These are phyloP conservation scores for Eidolon dupreanum DNA, from an alignment of 2,797 vertebrate species.

Conservation along the genomic window DNA sequence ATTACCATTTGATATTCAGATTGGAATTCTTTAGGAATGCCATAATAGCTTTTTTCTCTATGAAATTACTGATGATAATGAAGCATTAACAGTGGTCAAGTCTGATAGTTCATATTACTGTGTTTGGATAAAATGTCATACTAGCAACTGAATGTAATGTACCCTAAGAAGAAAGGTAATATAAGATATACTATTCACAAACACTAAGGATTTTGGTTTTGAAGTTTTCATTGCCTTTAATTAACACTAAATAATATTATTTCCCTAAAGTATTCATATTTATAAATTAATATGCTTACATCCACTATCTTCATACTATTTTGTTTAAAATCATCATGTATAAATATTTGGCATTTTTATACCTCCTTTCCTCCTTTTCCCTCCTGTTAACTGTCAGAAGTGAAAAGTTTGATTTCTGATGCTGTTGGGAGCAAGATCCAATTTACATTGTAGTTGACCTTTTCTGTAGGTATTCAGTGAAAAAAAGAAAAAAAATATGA, in stretches of 20 bases:
- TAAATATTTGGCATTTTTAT: not conserved
- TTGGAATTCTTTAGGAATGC: not conserved
- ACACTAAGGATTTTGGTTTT: fast-evolving
- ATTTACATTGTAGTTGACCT: not conserved
- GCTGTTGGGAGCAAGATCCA: not conserved
- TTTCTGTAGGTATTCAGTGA: not conserved
- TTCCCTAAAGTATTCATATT: not conserved
- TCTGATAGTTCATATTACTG: not conserved
- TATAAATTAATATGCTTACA: not conserved
- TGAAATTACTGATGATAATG: not conserved
- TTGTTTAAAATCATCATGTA: not conserved
- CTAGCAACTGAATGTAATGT: not conserved
- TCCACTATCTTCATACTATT: not conserved
- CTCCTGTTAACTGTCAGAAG: not conserved
- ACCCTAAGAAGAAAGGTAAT: not conserved
- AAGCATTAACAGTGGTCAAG: not conserved
- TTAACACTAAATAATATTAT: not conserved
- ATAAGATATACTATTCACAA: not conserved
- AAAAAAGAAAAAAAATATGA: not conserved
- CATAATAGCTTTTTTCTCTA: not conserved
- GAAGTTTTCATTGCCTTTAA: not conserved
- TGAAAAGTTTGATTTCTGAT: not conserved
- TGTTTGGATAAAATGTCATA: not conserved
- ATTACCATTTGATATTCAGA: not conserved
- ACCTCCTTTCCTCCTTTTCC: not conserved